Percentiles rank a stretch among this genome's conserved stretches.
Evolutionary conservation across 2,797 vertebrate species (phyloP).

Genomic region (Ctenopoma kingsleyae): DNA sequence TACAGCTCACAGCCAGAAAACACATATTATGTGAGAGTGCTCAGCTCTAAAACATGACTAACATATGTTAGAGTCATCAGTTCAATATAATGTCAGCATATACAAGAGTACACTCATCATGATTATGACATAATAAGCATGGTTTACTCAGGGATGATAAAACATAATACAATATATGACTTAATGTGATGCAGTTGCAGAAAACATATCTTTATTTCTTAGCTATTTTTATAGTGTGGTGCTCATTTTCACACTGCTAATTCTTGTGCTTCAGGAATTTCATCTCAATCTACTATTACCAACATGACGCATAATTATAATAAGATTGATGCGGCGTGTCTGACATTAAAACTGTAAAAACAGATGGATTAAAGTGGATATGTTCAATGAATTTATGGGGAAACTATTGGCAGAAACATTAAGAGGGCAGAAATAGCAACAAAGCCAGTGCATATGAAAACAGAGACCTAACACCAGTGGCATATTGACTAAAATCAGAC

Average conservation of each 20-base stretch:
- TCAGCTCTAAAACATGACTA: conserved; percentile 4
- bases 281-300: background rate
- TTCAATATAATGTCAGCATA: conserved; percentile 10
- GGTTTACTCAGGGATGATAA: background rate
- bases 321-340: background rate
- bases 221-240: background rate
- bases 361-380: conserved; percentile 21
- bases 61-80: conserved; percentile 29
- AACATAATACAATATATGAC: background rate
- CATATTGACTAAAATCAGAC: conserved; percentile 28
- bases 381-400: background rate
- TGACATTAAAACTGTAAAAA: conserved; percentile 19
- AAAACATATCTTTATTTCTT: background rate
- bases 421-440: conserved; percentile 35
- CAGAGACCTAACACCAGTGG: conserved; percentile 8
- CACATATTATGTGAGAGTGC: conserved; percentile 11
- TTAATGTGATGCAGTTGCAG: background rate
- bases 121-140: background rate
- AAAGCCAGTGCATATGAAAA: conserved; percentile 36
- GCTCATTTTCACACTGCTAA: background rate
- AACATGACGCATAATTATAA: background rate
- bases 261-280: background rate
- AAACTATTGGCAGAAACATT: conserved; percentile 4
- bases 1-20: conserved; percentile 45
- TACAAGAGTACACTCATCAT: conserved; percentile 3